A percentile compares a stretch with the other conserved stretches of the same genome.
These are phyloP conservation scores for Protobothrops flavoviridis DNA, from an alignment of 2,113 vertebrate genomes.

Conservation along the genomic window DNA sequence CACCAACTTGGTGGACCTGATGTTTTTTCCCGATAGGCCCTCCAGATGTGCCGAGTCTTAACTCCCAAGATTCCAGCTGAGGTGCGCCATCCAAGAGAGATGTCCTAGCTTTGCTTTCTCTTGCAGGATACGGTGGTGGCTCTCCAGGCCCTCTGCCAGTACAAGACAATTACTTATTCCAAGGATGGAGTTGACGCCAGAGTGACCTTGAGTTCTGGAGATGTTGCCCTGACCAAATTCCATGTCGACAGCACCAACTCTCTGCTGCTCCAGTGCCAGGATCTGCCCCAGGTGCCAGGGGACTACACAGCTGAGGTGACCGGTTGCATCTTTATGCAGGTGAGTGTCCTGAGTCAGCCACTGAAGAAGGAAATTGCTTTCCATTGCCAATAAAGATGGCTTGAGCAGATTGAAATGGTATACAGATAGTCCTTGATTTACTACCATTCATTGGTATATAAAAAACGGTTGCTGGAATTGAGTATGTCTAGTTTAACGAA, in stretches of 20 bases:
- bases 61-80: neutral
- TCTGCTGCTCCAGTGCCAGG: constrained; percentile 78
- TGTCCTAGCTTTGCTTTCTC: neutral
- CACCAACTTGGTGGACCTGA: neutral
- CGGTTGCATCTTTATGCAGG: constrained; percentile 76
- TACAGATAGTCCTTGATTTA: neutral
- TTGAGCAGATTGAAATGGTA: neutral
- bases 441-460: neutral
- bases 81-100: neutral
- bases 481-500: no score
- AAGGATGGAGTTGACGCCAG: constrained; percentile 33
- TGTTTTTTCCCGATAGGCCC: neutral
- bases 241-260: constrained; percentile 75
- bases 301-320: constrained; percentile 63
- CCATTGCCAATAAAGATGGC: neutral
- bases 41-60: neutral
- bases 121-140: constrained; percentile 74
- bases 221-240: constrained; percentile 64
- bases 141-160: constrained; percentile 71
- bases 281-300: constrained; percentile 66
- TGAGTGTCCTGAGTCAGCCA: constrained; percentile 41
- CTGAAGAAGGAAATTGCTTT: neutral
- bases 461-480: no score
- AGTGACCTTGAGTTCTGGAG: constrained; percentile 56
- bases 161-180: constrained; percentile 57